Conservation (phyloP, 2,888 invertebrate genomes). For the Macrophya annulata region DNA sequence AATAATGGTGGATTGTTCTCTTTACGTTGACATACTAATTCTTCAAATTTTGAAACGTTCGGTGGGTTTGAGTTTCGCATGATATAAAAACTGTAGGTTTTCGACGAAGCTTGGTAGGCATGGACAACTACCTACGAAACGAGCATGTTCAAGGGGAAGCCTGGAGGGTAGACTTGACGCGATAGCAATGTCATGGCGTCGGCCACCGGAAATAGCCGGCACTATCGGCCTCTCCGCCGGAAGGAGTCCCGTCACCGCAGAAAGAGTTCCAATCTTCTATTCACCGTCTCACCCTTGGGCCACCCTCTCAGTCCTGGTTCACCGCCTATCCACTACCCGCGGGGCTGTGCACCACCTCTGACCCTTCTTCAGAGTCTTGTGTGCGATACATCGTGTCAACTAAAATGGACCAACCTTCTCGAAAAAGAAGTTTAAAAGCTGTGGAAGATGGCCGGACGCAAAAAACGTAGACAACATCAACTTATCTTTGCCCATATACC, state of each 20-base stretch:
- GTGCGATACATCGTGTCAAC: slow-evolving; percentile 57
- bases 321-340: slow-evolving; percentile 39
- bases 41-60: neutral
- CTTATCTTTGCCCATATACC: slow-evolving; percentile 40
- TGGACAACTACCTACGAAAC: slow-evolving; percentile 49
- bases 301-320: slow-evolving; percentile 50
- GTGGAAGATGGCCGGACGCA: slow-evolving; percentile 69
- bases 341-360: slow-evolving; percentile 37
- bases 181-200: slow-evolving; percentile 76
- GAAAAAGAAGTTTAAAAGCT: slow-evolving; percentile 64
- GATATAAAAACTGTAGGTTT: neutral
- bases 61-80: neutral
- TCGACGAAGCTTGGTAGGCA: neutral
- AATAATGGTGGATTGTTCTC: neutral
- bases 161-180: slow-evolving; percentile 64
- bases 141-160: slow-evolving; percentile 58
- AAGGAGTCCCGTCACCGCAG: slow-evolving; percentile 76
- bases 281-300: slow-evolving; percentile 67
- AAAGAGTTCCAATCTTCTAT: slow-evolving; percentile 80
- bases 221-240: slow-evolving; percentile 77
- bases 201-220: slow-evolving; percentile 78
- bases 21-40: neutral
- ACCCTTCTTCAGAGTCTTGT: slow-evolving; percentile 51
- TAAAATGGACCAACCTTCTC: slow-evolving; percentile 51
- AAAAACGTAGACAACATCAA: slow-evolving; percentile 59